Conservation (phyloP, 1,140 invertebrate genomes). For the Lithobius niger region DNA sequence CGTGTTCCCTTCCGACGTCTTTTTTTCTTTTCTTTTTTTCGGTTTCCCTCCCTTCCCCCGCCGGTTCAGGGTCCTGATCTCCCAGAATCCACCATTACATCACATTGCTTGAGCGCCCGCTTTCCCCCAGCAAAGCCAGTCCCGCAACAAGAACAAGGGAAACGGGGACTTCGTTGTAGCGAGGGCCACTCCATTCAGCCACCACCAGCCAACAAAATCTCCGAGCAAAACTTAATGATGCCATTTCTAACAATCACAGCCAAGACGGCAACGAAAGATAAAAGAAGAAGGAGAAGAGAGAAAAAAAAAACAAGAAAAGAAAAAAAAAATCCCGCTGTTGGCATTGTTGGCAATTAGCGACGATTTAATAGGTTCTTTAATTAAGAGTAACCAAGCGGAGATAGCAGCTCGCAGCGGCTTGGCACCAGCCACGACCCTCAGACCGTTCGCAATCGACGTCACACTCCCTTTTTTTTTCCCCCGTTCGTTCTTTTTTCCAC, state of each 20-base stretch:
- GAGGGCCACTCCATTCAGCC: not conserved
- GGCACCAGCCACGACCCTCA: not conserved
- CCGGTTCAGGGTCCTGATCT: too few species aligned
- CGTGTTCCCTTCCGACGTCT: too few species aligned
- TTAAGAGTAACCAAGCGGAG: conserved; percentile 9
- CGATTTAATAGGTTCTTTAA: conserved; percentile 10
- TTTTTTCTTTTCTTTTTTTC: too few species aligned
- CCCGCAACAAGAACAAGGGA: too few species aligned
- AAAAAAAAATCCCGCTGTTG: not conserved
- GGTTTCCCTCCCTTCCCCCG: too few species aligned
- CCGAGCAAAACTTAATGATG: not conserved
- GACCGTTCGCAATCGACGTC: conserved; percentile 4
- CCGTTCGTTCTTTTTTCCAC: too few species aligned
- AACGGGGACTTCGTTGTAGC: not conserved
- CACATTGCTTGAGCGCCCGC: too few species aligned
- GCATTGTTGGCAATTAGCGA: conserved; percentile 8
- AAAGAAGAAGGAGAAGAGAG: not conserved
- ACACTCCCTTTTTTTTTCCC: too few species aligned
- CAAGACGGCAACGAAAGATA: not conserved
- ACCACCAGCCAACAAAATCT: not conserved
- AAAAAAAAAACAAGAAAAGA: not conserved
- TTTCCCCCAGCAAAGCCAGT: too few species aligned
- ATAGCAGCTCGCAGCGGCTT: not conserved
- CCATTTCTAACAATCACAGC: conserved; percentile 6
- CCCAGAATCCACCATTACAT: too few species aligned